Evolutionary conservation across 2,888 invertebrate species (phyloP), one percentile per base, ranked within the genome.

Genomic region (Itoplectis maculator): DNA sequence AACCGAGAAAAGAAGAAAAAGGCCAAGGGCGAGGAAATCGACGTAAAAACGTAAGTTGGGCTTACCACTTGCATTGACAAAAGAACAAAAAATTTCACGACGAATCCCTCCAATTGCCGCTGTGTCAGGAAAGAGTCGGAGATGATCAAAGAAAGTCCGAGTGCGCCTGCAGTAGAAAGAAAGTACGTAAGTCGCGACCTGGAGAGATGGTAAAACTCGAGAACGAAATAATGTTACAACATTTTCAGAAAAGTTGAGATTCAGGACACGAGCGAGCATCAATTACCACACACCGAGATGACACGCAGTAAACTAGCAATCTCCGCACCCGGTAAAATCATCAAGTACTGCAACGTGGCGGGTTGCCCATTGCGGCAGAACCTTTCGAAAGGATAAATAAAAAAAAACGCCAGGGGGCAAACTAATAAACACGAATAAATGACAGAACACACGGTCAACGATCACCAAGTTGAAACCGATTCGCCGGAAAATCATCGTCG

Each of bases 241-340:
- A 29, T 40, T 54, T 78, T 42, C 9, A 81, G 78, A 69, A 73
- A 54, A 78, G 40, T 69, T 45, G 61, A 68, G 8, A 42, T 37
- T 23, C 37, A 69, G n/a, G 63, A 73, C 35, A 59, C 15, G 20
- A 2, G 13, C 11, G 40, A 56, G 2, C 13, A 54, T 59, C 9
- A 42, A 42, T 18, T 40, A 15, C 47, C 13, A 29, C 13, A 23
- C 2, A 15, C 18, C 23, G n/a, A 18, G 13, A 15, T n/a, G 23
- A 29, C 73, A 11, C 40, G 15, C 3, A 56, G 35, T 8, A 11
- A 40, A 29, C 66, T 54, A n/a, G 49, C 59, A 18, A 35, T 20
- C 11, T 7, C 42, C n/a, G 65, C 75, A 65, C n/a, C 59, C 40
- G 85, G 84, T 85, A 85, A 85, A 81, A 79, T 72, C 42, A 85